A percentile compares a stretch with the other conserved stretches of the same genome.
Conservation (phyloP, 1,140 invertebrate species). For the Gonatopus flavifemur region DNA sequence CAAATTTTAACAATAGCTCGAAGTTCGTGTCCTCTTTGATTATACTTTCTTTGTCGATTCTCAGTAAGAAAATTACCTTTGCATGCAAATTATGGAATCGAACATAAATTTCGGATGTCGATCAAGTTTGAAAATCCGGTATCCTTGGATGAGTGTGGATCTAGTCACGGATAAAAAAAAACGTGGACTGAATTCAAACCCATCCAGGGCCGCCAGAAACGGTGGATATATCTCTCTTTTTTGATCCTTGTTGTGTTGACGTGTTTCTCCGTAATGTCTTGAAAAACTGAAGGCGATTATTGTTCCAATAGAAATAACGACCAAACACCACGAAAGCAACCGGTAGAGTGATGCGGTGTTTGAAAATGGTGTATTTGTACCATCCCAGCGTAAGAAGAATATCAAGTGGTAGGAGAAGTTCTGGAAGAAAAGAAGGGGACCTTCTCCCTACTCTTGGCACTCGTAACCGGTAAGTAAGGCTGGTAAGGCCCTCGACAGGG, state of each 20-base stretch:
- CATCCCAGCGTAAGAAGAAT: conserved; percentile 10
- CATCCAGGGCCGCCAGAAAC: conserved; percentile 45
- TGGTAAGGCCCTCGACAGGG: conserved; percentile 2
- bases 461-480: too few species aligned
- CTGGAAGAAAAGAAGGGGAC: conserved; percentile 12
- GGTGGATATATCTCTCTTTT: not conserved
- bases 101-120: too few species aligned
- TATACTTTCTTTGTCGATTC: not conserved
- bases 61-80: too few species aligned
- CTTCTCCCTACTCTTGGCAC: not conserved
- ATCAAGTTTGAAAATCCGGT: conserved; percentile 24
- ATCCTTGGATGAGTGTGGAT: conserved; percentile 56
- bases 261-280: not conserved
- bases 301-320: not conserved
- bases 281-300: not conserved
- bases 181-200: conserved; percentile 55
- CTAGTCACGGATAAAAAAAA: conserved; percentile 50
- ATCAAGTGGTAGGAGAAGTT: conserved; percentile 19
- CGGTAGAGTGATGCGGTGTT: conserved; percentile 20
- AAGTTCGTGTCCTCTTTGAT: not conserved
- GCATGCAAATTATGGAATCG: too few species aligned
- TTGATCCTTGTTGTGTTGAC: not conserved
- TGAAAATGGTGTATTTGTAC: conserved; percentile 28
- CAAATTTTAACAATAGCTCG: not conserved
- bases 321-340: conserved; percentile 12